Base-by-base conservation (phyloP, 2,888 invertebrate genomes). In the Polydrusus cervinus region DNA sequence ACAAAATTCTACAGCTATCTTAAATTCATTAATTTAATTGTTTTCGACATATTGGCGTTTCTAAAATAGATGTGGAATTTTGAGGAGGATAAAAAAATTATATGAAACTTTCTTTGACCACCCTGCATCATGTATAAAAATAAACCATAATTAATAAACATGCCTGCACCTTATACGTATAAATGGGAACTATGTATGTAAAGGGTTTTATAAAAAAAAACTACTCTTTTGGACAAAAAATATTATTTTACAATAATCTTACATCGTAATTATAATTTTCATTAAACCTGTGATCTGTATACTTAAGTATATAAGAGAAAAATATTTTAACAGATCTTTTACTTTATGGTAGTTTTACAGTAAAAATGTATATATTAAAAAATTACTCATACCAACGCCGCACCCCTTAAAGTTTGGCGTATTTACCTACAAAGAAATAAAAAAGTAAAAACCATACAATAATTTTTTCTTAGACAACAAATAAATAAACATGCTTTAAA, bases 191-290 rank as follows among this genome's bases (percentile, higher is more conserved):
- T n/a, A n/a, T n/a, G n/a, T n/a, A n/a, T n/a, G n/a, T n/a, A n/a
- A 40, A 40, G 40, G 40, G 3, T 40, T 10, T 40, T 43, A 3
- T 43, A 43, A 43, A 43, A 13, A 11, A 43, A 43, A 43, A 43
- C 43, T n/a, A 6, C 43, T 9, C n/a, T 43, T n/a, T 66, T 66
- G 60, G 72, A 72, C 65, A 65, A 66, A 72, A 71, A 72, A 49
- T 64, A 57, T 66, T 72, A 72, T 72, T 66, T 72, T 72, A 72
- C 72, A 60, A 57, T 71, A 16, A 71, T 66, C 57, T 66, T 72
- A 72, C 66, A 25, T 25, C 47, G 40, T 67, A 67, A 55, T 66
- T 60, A 47, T 71, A 57, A 57, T 72, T 57, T 18, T 65, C 65
- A 65, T 14, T 18, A 71, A 72, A 65, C 11, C 71, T 72, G 60